These are phyloP conservation scores for Elegia similella DNA, from an alignment of 2,888 invertebrate genomes.

Conservation along the genomic window DNA sequence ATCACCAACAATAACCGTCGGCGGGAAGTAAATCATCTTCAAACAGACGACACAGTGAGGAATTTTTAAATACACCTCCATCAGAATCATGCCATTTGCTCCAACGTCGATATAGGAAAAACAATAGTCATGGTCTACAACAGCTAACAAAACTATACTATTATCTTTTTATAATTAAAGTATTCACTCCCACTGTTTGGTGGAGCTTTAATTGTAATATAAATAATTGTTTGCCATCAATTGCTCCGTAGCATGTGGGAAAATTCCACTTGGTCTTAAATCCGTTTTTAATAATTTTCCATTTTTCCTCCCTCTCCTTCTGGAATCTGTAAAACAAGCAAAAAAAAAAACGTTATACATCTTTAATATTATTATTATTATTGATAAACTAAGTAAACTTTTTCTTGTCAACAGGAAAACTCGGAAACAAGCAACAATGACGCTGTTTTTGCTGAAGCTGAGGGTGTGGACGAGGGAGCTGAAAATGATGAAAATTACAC, in stretches of 20 bases:
- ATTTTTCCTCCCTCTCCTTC: constrained; percentile 20
- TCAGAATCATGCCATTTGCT: constrained; percentile 24
- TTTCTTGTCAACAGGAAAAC: constrained; percentile 17
- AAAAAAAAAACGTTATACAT: background rate
- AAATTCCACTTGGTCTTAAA: constrained; percentile 18
- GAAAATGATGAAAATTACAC: constrained; percentile 18
- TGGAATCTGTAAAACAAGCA: constrained; percentile 19
- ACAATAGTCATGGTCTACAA: constrained; percentile 37
- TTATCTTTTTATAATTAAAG: constrained; percentile 35
- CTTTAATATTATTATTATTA: background rate
- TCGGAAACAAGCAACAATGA: constrained; percentile 15
- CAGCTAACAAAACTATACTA: constrained; percentile 33
- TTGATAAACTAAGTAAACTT: background rate
- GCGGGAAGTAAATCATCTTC: constrained; percentile 22
- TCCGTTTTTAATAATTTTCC: constrained; percentile 19
- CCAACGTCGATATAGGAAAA: constrained; percentile 29
- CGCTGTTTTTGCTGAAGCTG: constrained; percentile 15
- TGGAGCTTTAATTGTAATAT: constrained; percentile 14
- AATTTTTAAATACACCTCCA: constrained; percentile 26
- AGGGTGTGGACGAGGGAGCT: constrained; percentile 18
- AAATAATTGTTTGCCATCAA: constrained; percentile 18
- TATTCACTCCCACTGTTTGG: constrained; percentile 30
- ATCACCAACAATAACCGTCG: constrained; percentile 23
- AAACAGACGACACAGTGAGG: constrained; percentile 18
- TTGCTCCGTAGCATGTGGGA: constrained; percentile 10